phyloP scores from a whole-genome alignment of 2,797 vertebrate species.

The Chelonia mydas region DNA sequence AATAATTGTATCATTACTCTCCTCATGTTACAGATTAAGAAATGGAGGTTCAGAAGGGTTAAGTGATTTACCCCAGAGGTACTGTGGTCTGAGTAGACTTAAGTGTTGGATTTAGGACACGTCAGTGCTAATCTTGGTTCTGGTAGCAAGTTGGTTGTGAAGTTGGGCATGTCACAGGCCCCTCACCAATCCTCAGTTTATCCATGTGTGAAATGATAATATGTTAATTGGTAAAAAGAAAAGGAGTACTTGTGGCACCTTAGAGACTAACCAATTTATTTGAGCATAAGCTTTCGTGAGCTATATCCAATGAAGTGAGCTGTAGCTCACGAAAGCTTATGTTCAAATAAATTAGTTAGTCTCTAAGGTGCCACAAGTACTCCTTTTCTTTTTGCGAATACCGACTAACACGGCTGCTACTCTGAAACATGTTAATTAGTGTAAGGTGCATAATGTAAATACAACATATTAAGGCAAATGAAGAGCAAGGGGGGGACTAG shows the following conservation, averaged over 20 bases:
- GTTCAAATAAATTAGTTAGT: no score
- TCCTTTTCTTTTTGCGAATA: no score
- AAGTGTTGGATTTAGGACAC: neutral
- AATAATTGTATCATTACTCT: neutral
- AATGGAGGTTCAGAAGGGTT: neutral
- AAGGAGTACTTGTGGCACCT: no score
- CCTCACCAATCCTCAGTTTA: neutral
- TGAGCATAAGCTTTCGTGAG: no score
- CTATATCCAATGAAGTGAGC: no score
- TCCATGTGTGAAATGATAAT: neutral
- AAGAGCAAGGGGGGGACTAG: neutral
- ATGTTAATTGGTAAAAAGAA: neutral
- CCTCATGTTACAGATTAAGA: accelerated
- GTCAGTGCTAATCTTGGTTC: neutral
- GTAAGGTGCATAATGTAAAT: neutral
- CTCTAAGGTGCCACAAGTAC: no score
- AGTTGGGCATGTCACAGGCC: neutral
- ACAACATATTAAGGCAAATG: neutral
- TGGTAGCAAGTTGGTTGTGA: neutral
- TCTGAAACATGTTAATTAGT: neutral
- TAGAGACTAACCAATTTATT: no score
- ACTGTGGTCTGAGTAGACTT: neutral
- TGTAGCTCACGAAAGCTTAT: no score
- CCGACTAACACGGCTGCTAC: no score
- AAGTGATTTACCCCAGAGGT: neutral